Base-by-base conservation (phyloP, 2,888 invertebrate genomes). In the Drepana falcataria region DNA sequence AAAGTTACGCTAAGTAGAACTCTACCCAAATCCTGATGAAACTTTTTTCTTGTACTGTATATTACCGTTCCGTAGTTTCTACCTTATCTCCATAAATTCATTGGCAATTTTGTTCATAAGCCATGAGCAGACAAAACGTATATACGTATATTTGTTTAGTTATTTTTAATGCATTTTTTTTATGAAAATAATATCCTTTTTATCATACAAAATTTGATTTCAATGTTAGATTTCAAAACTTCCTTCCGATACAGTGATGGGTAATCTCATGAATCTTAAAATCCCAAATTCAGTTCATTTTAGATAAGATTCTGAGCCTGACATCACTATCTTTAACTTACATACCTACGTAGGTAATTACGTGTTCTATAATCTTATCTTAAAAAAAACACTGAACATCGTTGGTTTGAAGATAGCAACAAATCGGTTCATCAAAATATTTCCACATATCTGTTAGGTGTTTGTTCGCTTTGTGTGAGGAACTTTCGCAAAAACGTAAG, bases 1-100 rank as follows among this genome's bases (percentile, higher is more conserved):
- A 81, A 85, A 86, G 80, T 87, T 85, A 63, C 73, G 68, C 77
- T 75, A 74, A 80, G 77, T 84, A 78, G 73, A 81, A 76, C 69
- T 83, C 69, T 76, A 72, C 73, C 74, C 70, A 84, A 79, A 85
- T 83, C 79, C 69, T 65, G 66, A 64, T 68, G 68, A 75, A 82
- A 83, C 77, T 83, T 79, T 75, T 67, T 21, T 21, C 21, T 65
- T 73, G 66, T 68, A 65, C 71, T 69, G 68, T 76, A 73, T 69
- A 73, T 75, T 68, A 63, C 69, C 68, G 71, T 64, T 59, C 67
- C 64, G 63, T 66, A 68, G 60, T 70, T 65, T 65, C 61, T 66
- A 69, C 58, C 66, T 69, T 65, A 37, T 49, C 56, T 66, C 63
- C 58, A 63, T 54, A 54, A 59, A 54, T 61, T 59, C 58, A 21